Percentiles rank a stretch among this genome's conserved stretches.
These are phyloP conservation scores for Centropristis striata DNA, from an alignment of 2,113 vertebrate species.

Conservation along the genomic window DNA sequence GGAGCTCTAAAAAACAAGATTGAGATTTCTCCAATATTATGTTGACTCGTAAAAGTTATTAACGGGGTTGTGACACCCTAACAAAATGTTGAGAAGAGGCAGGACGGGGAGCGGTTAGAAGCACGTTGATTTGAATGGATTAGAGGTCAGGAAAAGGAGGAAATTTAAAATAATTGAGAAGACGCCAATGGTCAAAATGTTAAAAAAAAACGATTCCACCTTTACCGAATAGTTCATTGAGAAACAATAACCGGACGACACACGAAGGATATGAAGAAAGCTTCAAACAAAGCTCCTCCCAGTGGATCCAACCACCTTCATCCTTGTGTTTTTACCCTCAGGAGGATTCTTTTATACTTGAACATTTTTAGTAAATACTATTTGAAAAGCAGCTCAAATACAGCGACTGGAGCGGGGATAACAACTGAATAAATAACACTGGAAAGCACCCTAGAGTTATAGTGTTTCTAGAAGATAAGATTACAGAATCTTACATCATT, in stretches of 20 bases:
- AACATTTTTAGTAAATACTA: constrained; percentile 24
- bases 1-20: constrained; percentile 32
- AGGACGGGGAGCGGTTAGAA: constrained; percentile 10
- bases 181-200: background rate
- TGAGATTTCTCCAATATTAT: constrained; percentile 29
- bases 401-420: background rate
- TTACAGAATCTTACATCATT: constrained; percentile 63
- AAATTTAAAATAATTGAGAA: constrained; percentile 13
- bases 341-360: background rate
- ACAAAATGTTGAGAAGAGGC: constrained; percentile 5
- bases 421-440: constrained; percentile 35
- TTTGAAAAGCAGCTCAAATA: background rate
- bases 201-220: constrained; percentile 18
- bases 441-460: constrained; percentile 38
- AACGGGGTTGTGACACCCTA: constrained; percentile 37
- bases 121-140: background rate
- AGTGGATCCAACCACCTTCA: constrained; percentile 7
- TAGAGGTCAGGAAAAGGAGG: too few relatives aligned
- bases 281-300: constrained; percentile 9
- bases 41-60: constrained; percentile 50
- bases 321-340: background rate
- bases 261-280: constrained; percentile 4
- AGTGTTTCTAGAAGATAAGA: constrained; percentile 57
- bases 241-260: constrained; percentile 8
- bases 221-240: constrained; percentile 29